These are phyloP conservation scores for Gavia stellata DNA, from an alignment of 2,113 vertebrate species.

Conservation along the genomic window DNA sequence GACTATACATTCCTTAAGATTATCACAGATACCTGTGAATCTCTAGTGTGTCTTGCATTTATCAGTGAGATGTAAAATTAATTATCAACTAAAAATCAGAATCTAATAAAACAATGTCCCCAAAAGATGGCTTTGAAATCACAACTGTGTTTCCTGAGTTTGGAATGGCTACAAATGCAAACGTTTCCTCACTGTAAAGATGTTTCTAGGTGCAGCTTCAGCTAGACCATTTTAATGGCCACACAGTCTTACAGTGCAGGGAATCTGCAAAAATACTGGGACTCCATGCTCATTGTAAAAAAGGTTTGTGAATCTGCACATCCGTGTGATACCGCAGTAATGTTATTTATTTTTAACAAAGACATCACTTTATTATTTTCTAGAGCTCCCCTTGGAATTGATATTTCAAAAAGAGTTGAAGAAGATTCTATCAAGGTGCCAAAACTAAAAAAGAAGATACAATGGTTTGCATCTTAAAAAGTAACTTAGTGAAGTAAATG, in stretches of 20 bases:
- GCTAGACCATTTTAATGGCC: not conserved
- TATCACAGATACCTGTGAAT: not conserved
- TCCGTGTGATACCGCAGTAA: not conserved
- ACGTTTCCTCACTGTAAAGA: not conserved
- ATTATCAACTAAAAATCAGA: not conserved
- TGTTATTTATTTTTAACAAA: not conserved
- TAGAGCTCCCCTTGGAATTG: slow-evolving; percentile 85
- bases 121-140: not conserved
- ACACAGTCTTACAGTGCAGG: not conserved
- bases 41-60: not conserved
- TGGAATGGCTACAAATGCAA: not conserved
- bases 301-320: not conserved
- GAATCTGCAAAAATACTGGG: not conserved
- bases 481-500: not conserved
- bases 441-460: slow-evolving; percentile 70
- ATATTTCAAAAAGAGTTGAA: slow-evolving; percentile 86
- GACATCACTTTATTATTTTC: not conserved
- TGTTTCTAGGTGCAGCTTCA: not conserved
- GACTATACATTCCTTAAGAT: not conserved
- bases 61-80: not conserved
- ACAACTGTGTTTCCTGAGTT: not conserved
- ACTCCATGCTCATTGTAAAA: not conserved
- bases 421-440: slow-evolving; percentile 83
- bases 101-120: not conserved
- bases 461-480: slow-evolving; percentile 23